Base-by-base conservation (phyloP, 2,797 vertebrate species). In the Natrix natrix region DNA sequence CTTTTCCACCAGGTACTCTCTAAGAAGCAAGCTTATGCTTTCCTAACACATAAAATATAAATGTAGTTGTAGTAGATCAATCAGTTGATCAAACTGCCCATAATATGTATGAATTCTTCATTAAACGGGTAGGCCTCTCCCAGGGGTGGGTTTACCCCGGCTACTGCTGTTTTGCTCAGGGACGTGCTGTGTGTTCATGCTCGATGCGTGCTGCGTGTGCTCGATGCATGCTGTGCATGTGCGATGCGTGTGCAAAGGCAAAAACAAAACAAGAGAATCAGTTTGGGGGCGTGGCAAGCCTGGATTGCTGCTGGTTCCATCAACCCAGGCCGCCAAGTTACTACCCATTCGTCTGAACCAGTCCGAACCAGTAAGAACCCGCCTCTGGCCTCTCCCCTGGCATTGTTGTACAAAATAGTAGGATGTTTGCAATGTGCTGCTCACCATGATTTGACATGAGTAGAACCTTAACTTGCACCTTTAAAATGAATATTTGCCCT, bases 1-100 rank as follows among this genome's bases (percentile, higher is more conserved):
- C 63, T 90, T 54, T 94, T 94, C 74, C 88, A 52, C 66, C 22
- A 2, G 60, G 2, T 1, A 43, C 8, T 91, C 57, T 91, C 2
- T 1, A 86, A 59, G 74, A 92, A 61, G 86, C 57, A 96, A 91
- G 90, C 61, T 32, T 95, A 92, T 95, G 91, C 91, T 92, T 61
- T 86, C 10, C 20, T 87, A 83, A 89, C 55, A 54, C 8, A 93
- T 91, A 56, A 74, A 54, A 90, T 43, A 90, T 69, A 91, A 37
- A 56, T 55, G 8, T 57, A 63, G 83, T 91, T 91, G 24, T 26
- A 86, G 59, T 86, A 87, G 32, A n/a, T 93, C 83, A 83, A 24
- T 52, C 10, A 90, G 24, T 86, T 90, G 28, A 24, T 63, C 61
- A 60, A 83, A 8, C 56, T 24, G 32, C 52, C 13, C 28, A n/a